phyloP scores from a whole-genome alignment of 2,113 vertebrate genomes.

The Elaphurus davidianus region DNA sequence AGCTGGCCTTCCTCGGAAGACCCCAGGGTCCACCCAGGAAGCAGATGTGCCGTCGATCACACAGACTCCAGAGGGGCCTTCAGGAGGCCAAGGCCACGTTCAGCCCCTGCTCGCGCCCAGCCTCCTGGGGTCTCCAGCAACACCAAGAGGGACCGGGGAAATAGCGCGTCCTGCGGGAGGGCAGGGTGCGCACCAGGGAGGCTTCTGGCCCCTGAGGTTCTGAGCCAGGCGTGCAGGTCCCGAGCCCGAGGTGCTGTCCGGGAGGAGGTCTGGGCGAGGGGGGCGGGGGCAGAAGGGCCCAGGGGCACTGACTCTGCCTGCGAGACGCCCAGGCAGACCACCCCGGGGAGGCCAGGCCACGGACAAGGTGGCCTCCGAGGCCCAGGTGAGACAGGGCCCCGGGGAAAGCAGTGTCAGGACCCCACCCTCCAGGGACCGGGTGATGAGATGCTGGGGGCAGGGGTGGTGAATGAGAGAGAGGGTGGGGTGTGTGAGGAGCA shows the following conservation, averaged over 20 bases:
- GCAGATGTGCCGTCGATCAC: accelerated
- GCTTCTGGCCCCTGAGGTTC: accelerated
- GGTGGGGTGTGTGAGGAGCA: background rate
- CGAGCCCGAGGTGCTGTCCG: accelerated
- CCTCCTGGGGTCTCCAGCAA: accelerated
- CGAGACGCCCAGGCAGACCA: accelerated
- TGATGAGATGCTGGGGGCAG: accelerated
- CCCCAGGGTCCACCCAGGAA: background rate
- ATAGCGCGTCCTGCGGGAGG: accelerated
- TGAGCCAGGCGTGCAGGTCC: background rate
- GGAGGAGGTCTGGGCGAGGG: background rate
- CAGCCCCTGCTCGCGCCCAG: accelerated
- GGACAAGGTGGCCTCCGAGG: background rate
- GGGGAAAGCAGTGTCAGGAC: background rate
- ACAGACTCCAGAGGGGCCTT: background rate
- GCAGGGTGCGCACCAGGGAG: accelerated
- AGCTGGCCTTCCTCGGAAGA: background rate
- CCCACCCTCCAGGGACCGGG: accelerated
- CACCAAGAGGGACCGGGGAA: accelerated
- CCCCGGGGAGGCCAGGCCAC: background rate
- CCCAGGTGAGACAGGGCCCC: accelerated
- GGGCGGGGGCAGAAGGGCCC: accelerated
- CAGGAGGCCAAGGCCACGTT: accelerated
- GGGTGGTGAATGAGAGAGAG: accelerated
- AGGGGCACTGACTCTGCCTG: accelerated